Base-by-base conservation (phyloP, 1,140 invertebrate species). In the Apocrypta bakeri region DNA sequence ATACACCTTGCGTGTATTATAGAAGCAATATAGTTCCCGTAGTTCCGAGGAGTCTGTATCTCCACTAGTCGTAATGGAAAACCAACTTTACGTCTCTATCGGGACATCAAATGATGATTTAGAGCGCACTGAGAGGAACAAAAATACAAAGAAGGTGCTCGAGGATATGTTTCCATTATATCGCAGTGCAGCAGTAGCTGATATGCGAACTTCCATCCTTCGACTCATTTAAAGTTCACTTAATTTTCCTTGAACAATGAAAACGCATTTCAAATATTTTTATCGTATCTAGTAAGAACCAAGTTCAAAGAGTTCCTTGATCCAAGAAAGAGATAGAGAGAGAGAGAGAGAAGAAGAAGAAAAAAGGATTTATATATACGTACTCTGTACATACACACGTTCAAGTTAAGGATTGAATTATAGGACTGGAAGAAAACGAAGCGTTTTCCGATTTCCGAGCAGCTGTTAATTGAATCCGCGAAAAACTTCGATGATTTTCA, bases 31-130 rank as follows among this genome's bases (percentile, higher is more conserved):
- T 6, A 37, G 33, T 37, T 37, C 9, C 48, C 7, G 17, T 56
- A 21, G 48, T 56, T 56, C 48, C 48, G 48, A 56, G 48, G 2
- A 56, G 3, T 56, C 48, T 56, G 40, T 42, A 42, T 42, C 48
- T 56, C 48, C 33, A 12, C 9, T 9, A 72, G 69, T 8, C 12
- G 69, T 72, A 72, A 37, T 72, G 69, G 29, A 72, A 72, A 40
- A 72, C 2, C 69, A 72, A 72, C 69, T 72, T 72, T 72, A 37
- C 69, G 3, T 17, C 9, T 17, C 69, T 33, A 61, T 61, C 21
- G 25, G 37, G 25, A 71, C 33, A 48, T 11, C 64, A 71, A 79
- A 71, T 33, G 25, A 80, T 72, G 42, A 80, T 80, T 80, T 63
- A 80, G 25, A 56, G 25, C 33, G 12, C 33, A 11, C 17, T 4